Base-by-base conservation (phyloP, 1,140 invertebrate species). In the Tetramorium parvispinum region DNA sequence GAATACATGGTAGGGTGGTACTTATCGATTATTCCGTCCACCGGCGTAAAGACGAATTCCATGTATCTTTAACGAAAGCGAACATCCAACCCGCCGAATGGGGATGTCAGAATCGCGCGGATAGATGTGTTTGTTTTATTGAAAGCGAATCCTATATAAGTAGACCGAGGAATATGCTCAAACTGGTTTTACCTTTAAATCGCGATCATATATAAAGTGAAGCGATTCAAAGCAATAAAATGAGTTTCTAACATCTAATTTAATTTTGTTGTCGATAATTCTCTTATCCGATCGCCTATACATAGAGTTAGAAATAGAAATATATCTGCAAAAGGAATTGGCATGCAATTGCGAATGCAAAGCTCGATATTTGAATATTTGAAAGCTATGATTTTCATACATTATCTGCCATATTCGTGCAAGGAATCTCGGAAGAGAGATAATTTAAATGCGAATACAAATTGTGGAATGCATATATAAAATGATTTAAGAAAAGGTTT, bases 11-110 rank as follows among this genome's bases (percentile, higher is more conserved):
- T 88, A 32, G 89, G 89, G 89, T 85, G 40, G 32, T 82, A 68
- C 61, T 86, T 91, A 91, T 91, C 89, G 90, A 91, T 91, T 91
- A 91, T 82, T 91, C 73, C 57, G 76, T 73, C 87, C 61, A 27
- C 66, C 61, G 73, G 63, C 59, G 59, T 79, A 66, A 91, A 91
- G 85, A 89, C 71, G 87, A 81, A 89, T 91, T 68, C 55, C 77
- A 79, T 87, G 87, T 91, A 91, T 70, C 73, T 91, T 89, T 85
- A 85, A 85, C 82, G 76, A 75, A 53, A 85, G 66, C 65, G 85
- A 59, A 85, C 88, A 91, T 83, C 75, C 53, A 59, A 89, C 85
- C 82, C 91, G 83, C 51, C 76, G 40, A 70, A 51, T 40, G 46
- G 27, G 46, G 16, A 81, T 40, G 63, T 6, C 32, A 68, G 27